Evolutionary conservation across 2,888 invertebrate genomes (phyloP), one percentile per base, ranked within the genome.

Genomic region (Dasysyrphus tricinctus): DNA sequence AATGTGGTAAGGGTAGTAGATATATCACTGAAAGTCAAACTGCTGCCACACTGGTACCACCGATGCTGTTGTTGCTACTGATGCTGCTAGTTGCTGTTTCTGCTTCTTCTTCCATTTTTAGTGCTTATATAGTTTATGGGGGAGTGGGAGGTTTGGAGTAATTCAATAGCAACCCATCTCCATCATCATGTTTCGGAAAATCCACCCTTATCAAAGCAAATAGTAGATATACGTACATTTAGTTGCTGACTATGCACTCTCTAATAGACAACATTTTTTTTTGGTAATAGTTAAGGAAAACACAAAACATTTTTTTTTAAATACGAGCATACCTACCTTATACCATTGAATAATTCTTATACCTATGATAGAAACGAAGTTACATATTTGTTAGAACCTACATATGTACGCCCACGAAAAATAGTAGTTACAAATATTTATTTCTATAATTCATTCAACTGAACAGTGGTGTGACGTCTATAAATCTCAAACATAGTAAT

Each of bases 1-100:
- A 73, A 70, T 56, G 65, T 65, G 69, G 79, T 72, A 87, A 82
- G 80, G 81, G 74, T 75, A 81, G 86, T 76, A 80, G 76, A 83
- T 87, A 83, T 87, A 87, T 83, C 82, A 87, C 47, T 47, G 42
- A 72, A 73, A 87, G 79, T 83, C 83, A 87, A 87, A 83, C 83
- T 87, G 83, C 81, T 87, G 79, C 82, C 87, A 83, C 83, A 87
- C 72, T 79, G 65, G 81, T 75, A 79, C 80, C 81, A 86, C 67
- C 75, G 82, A 82, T 86, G 70, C 75, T 82, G 74, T 69, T 78
- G 39, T 56, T 54, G 69, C 57, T 77, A 56, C 19, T 59, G 39
- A 37, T 39, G 6, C 82, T 29, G 16, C n/a, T 80, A 11, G 1
- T 49, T 24, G 11, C 34, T 34, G 37, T 8, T 42, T 3, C 74